Conservation (phyloP, 1,140 invertebrate genomes). For the Leptopilina clavipes region DNA sequence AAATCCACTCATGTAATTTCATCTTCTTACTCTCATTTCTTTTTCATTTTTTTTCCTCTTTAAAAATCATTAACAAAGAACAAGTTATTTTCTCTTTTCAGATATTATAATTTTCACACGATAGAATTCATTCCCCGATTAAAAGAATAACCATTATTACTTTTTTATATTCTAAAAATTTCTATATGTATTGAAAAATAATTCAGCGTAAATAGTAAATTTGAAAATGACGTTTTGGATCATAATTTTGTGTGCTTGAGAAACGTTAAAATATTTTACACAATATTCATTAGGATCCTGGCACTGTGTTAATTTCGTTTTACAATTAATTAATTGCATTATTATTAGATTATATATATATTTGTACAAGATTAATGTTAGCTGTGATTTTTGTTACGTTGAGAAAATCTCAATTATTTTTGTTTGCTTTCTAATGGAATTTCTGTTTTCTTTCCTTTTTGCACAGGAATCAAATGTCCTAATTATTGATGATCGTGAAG, state of each 20-base stretch:
- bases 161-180: background rate
- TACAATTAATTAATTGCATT: background rate
- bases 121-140: background rate
- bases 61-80: background rate
- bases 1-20: slow-evolving; percentile 47
- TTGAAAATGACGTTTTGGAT: slow-evolving; percentile 34
- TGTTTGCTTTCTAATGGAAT: background rate
- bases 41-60: background rate
- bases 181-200: too few species aligned
- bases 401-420: background rate
- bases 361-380: background rate
- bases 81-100: slow-evolving; percentile 8
- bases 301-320: background rate
- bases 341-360: background rate
- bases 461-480: slow-evolving; percentile 75
- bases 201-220: background rate
- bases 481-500: slow-evolving; percentile 70
- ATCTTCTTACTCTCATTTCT: background rate
- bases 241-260: background rate
- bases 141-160: background rate
- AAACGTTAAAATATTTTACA: background rate
- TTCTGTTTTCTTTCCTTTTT: slow-evolving; percentile 34
- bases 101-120: background rate
- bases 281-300: background rate
- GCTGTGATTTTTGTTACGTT: background rate